phyloP scores from a whole-genome alignment of 2,113 vertebrate genomes.

The Halcyon senegalensis region DNA sequence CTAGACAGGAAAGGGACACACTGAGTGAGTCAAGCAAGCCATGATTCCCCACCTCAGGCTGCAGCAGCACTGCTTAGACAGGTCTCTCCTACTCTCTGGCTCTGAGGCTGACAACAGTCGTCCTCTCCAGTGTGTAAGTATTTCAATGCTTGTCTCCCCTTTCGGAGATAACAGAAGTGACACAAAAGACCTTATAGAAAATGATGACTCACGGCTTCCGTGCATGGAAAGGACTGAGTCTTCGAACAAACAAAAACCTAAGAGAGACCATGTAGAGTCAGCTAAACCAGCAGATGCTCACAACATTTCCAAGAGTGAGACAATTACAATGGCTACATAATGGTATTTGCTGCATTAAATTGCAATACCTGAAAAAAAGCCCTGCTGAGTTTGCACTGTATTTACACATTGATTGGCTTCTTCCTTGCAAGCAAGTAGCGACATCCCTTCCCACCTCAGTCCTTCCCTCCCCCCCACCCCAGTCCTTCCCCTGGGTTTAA shows the following conservation, averaged over 20 bases:
- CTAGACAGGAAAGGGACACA: background rate
- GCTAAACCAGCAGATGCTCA: slow-evolving; percentile 22
- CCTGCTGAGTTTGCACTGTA: slow-evolving; percentile 36
- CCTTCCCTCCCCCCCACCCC: background rate
- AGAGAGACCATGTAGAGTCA: background rate
- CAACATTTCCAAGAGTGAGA: slow-evolving; percentile 9
- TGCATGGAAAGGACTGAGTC: background rate
- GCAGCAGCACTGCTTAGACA: background rate
- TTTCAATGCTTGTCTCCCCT: slow-evolving; percentile 32
- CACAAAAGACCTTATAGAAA: background rate
- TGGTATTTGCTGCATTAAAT: slow-evolving; percentile 52
- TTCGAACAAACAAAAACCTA: background rate
- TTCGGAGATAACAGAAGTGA: slow-evolving; percentile 4
- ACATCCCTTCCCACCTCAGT: background rate
- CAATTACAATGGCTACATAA: slow-evolving; percentile 32
- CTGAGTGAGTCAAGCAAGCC: background rate
- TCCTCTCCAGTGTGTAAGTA: slow-evolving; percentile 33
- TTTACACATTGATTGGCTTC: slow-evolving; percentile 69
- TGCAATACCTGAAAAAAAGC: slow-evolving; percentile 68
- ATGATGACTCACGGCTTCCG: background rate
- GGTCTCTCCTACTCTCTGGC: background rate
- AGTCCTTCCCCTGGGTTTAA: slow-evolving; percentile 38
- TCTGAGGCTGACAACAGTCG: slow-evolving; percentile 14
- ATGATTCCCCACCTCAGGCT: background rate
- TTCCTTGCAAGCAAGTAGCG: slow-evolving; percentile 50